Evolutionary conservation across 1,140 invertebrate genomes (phyloP), one percentile per base, ranked within the genome.

Genomic region (Caligus rogercresseyi): DNA sequence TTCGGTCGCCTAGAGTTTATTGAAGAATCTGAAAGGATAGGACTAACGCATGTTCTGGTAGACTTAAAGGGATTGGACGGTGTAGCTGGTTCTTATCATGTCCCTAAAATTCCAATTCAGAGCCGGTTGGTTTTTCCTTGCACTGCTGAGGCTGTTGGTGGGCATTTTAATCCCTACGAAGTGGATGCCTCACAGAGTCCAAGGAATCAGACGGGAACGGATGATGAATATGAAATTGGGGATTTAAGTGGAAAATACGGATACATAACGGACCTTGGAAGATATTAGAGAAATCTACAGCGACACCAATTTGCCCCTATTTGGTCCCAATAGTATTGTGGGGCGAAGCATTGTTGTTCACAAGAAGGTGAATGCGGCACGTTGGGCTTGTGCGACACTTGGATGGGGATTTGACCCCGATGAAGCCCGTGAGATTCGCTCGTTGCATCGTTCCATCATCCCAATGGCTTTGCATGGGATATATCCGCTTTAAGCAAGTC

Each of bases 221-320:
- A 79, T 15, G 89, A 93, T 75, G 83, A 89, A 68, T 91, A 89
- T 70, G 83, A 87, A 75, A 79, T 91, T 68, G 91, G 91, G 0
- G 87, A 94, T 72, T 72, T 96, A 0, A 89, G 87, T 70, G 83
- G 85, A 16, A 96, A 95, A 75, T 90, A 87, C 72, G 91, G 89
- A 0, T 67, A 67, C 0, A 65, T 81, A 13, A 68, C 70, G 14
- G 71, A 69, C 19, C 66, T n/a, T 70, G 24, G 67, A 69, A 16
- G 75, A 77, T 1, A 70, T 86, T 1, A 78, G 83, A 53, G 72
- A 74, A 13, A 72, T 73, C 31, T 87, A 82, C 69, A 89, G 87
- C 66, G 92, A 96, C 69, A 85, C 83, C 0, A 83, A 86, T 70
- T 70, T 95, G 52, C 83, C 86, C 0, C 72, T 96, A 15, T 92